Evolutionary conservation across 2,888 invertebrate genomes (phyloP), one percentile per base, ranked within the genome.

Genomic region (Galerucella calmariensis): DNA sequence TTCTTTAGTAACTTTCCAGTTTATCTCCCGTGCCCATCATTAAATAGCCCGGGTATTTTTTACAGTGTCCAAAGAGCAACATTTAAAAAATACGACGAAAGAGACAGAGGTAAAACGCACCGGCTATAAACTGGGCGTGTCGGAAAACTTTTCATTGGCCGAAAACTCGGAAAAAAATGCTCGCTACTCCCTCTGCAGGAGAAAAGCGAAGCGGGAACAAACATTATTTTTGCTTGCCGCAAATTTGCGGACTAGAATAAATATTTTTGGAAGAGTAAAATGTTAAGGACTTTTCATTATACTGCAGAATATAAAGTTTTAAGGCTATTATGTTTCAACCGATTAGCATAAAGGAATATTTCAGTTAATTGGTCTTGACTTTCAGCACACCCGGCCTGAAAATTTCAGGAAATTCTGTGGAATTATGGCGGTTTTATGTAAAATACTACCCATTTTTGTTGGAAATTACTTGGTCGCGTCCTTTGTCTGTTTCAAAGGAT

Each of bases 261-360:
- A 88, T 87, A 88, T 88, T 88, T 88, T 88, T 85, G 86, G 86
- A 87, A 87, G 86, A 87, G 87, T 85, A 86, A 86, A 87, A 87
- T 86, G 87, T 86, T 87, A 88, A 88, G 88, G 87, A 87, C 87
- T 87, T 88, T 87, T 85, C 86, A 88, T 87, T 87, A 87, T 87
- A 83, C 85, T 82, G 85, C 82, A 82, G 86, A 84, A 84, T 85
- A 86, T 85, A 86, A 86, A 87, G 86, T 86, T 87, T 87, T 86
- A 86, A 86, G 86, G 87, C 87, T 85, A 86, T 86, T 86, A 86
- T 86, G 85, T 84, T 83, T 82, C 83, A 83, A 82, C 84, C 83
- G 85, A 87, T 87, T 87, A 87, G 86, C 87, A 87, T 87, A 87
- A 87, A 86, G 85, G 87, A 86, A 86, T 86, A 86, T 86, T 85